Evolutionary conservation across 2,797 vertebrate species (phyloP), one percentile per base, ranked within the genome.

Genomic region (Bovichtus variegatus): DNA sequence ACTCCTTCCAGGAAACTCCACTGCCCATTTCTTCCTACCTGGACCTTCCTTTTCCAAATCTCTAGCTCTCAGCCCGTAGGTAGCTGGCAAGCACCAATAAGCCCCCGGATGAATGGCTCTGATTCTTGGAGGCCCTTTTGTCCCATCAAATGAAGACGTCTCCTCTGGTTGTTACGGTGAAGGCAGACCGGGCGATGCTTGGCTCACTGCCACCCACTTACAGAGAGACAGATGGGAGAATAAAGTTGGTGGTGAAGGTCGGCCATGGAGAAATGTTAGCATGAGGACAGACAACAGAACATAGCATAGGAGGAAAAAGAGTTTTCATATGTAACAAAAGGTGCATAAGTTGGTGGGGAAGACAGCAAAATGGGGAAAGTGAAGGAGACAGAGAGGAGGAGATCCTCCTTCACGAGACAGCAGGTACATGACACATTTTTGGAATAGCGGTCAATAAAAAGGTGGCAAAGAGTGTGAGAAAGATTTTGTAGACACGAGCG

Each of bases 371-470:
- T 74, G 62, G 44, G 9, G 59, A 61, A 78, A 55, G 59, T 25
- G 63, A 74, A 73, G 13, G 15, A 87, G 79, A 69, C 57, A 12
- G 44, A 25, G 38, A 38, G 3, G 59, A 46, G 64, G 68, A 40
- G 74, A 41, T 50, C 58, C 67, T 74, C 2, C 58, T 78, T 86
- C 81, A 89, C 2, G n/a, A 84, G 83, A 61, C 85, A 77, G 76
- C 91, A 79, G 67, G 74, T 88, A 85, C 80, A 74, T 83, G 89
- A 69, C 74, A 93, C 78, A 93, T 92, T 82, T 90, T 89, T 93
- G 84, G 85, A 82, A 92, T 90, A 65, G 80, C 83, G 71, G 71
- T 65, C 53, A 72, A 83, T 84, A 81, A 86, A 91, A 88, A 90
- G 74, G 78, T 77, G 78, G 41, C 58, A 87, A 78, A 83, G 64